Percentiles rank a stretch among this genome's conserved stretches.
Conservation (phyloP, 2,113 vertebrate genomes). For the Cercocebus atys region DNA sequence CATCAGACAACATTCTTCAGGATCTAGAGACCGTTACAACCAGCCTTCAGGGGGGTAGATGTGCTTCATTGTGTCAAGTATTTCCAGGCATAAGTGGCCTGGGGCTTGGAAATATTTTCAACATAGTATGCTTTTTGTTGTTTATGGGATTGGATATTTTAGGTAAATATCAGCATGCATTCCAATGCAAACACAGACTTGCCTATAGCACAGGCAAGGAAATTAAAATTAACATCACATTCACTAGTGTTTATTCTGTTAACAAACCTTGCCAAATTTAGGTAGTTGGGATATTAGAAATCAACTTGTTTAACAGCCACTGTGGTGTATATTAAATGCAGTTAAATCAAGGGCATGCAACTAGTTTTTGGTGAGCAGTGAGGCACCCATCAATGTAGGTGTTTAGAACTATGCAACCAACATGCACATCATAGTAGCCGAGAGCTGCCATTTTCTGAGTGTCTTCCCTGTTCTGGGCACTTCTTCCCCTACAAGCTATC, state of each 20-base stretch:
- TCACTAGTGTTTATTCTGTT: not conserved
- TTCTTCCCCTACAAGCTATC: not conserved
- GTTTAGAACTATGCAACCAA: not conserved
- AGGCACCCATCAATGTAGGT: no score
- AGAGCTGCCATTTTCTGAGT: accelerated
- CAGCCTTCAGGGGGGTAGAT: not conserved
- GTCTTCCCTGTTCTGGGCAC: not conserved
- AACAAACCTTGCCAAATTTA: not conserved
- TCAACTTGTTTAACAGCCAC: not conserved
- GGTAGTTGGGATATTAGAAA: not conserved
- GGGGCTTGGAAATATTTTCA: not conserved
- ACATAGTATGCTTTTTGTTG: conserved; percentile 29
- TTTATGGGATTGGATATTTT: not conserved
- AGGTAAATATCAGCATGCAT: conserved; percentile 11
- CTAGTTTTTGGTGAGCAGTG: not conserved
- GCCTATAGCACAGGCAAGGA: not conserved
- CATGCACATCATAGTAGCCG: accelerated
- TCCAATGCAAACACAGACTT: not conserved
- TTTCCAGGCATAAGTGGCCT: not conserved
- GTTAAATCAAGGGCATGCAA: not conserved
- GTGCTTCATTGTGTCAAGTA: not conserved
- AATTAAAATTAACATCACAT: not conserved
- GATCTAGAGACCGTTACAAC: not conserved
- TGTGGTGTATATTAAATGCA: not conserved
- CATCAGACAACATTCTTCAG: not conserved